These are phyloP conservation scores for Siniperca scherzeri DNA, from an alignment of 2,797 vertebrate species.

Conservation along the genomic window DNA sequence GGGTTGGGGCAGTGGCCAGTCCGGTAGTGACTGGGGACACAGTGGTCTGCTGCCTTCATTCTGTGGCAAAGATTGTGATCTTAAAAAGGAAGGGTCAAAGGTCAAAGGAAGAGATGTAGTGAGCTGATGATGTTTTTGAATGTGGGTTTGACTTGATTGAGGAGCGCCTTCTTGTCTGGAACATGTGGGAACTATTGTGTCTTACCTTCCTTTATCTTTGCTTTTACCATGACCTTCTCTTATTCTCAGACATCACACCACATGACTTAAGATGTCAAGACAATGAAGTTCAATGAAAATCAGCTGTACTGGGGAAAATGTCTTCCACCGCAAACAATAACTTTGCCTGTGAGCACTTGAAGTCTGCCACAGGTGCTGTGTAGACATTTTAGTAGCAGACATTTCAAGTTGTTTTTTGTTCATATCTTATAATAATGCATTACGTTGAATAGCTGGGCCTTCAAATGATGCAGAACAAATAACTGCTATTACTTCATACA, in stretches of 20 bases:
- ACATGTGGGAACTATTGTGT: slow-evolving; percentile 28
- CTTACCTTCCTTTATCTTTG: slow-evolving; percentile 30
- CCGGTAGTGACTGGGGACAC: slow-evolving; percentile 57
- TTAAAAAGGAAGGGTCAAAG: neutral
- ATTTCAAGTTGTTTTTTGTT: slow-evolving; percentile 57
- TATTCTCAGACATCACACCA: neutral
- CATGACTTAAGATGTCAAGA: neutral
- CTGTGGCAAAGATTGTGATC: slow-evolving; percentile 54
- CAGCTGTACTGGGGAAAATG: neutral
- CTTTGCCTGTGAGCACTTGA: slow-evolving; percentile 25
- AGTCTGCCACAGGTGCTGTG: slow-evolving; percentile 48
- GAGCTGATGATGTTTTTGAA: too few relatives aligned
- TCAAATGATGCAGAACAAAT: slow-evolving; percentile 84
- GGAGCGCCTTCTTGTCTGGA: slow-evolving; percentile 40
- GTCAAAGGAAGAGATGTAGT: slow-evolving; percentile 64
- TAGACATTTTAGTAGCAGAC: slow-evolving; percentile 49
- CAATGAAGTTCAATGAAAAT: slow-evolving; percentile 10
- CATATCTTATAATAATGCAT: slow-evolving; percentile 72
- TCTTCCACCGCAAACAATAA: neutral
- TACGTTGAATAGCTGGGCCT: slow-evolving; percentile 63
- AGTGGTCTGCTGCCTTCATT: slow-evolving; percentile 53
- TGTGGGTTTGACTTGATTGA: slow-evolving; percentile 55
- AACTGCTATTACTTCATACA: slow-evolving; percentile 77
- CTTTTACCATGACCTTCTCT: neutral
- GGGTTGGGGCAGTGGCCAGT: slow-evolving; percentile 59